Evolutionary conservation across 2,797 vertebrate genomes (phyloP).

Genomic region (Gymnodraco acuticeps): DNA sequence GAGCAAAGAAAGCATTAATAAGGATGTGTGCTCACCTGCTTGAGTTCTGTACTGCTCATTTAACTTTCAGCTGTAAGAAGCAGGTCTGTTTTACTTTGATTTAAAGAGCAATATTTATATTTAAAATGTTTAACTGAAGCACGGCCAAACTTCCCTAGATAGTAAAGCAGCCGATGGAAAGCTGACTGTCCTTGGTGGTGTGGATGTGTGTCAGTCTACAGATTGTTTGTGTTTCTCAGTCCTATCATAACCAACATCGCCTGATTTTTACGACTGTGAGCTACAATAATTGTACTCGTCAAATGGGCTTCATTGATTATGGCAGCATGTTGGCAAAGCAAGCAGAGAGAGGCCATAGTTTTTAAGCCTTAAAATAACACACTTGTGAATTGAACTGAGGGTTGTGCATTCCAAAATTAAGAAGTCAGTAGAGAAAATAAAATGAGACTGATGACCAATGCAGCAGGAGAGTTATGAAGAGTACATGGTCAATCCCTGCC

Average conservation of each 20-base stretch:
- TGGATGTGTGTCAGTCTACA: constrained; percentile 4
- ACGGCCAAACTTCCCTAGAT: neutral
- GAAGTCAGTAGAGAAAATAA: constrained; percentile 24
- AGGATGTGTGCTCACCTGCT: neutral
- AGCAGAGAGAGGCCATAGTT: constrained; percentile 26
- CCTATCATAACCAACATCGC: constrained; percentile 37
- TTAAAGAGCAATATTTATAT: neutral
- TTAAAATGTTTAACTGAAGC: neutral
- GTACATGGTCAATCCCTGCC: constrained; percentile 36
- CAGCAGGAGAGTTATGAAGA: constrained; percentile 16
- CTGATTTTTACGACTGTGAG: constrained; percentile 2
- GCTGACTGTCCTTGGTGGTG: constrained; percentile 17
- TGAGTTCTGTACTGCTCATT: neutral
- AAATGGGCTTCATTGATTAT: constrained; percentile 40
- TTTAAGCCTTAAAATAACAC: constrained; percentile 34
- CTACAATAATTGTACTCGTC: constrained; percentile 45
- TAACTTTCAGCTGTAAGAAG: neutral
- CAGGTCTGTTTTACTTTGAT: neutral
- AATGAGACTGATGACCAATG: constrained; percentile 38
- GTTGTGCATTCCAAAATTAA: constrained; percentile 32
- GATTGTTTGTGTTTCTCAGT: constrained; percentile 23
- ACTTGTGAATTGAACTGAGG: constrained; percentile 11
- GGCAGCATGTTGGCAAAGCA: constrained; percentile 19
- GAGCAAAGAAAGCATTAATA: too few species aligned
- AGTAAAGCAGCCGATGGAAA: constrained; percentile 34